Evolutionary conservation across 2,888 invertebrate species (phyloP).

Genomic region (Eremobia ochroleuca): DNA sequence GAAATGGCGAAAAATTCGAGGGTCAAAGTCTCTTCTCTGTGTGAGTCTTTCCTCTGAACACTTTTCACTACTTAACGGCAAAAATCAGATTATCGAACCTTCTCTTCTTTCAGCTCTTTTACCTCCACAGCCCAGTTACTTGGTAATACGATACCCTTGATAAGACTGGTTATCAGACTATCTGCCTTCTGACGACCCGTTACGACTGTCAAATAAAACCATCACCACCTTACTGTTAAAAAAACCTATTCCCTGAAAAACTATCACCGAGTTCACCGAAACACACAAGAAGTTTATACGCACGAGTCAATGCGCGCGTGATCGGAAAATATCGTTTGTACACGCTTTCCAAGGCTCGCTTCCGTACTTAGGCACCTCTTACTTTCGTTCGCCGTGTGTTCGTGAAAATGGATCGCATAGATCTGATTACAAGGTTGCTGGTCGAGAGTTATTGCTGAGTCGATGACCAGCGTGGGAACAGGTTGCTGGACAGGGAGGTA

Average conservation of each 20-base stretch:
- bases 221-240: constrained; percentile 9
- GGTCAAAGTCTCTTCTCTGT: no score
- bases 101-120: no score
- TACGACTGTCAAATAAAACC: not conserved
- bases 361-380: constrained; percentile 51
- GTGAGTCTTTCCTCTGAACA: no score
- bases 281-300: constrained; percentile 46
- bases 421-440: constrained; percentile 63
- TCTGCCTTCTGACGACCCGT: not conserved
- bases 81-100: not conserved
- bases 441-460: constrained; percentile 29
- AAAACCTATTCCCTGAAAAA: constrained; percentile 26
- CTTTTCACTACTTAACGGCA: not conserved
- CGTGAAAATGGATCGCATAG: constrained; percentile 56
- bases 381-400: constrained; percentile 59
- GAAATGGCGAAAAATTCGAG: not conserved
- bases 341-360: constrained; percentile 71
- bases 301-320: constrained; percentile 64
- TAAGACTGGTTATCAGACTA: not conserved
- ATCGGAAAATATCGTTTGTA: constrained; percentile 68
- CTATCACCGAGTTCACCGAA: constrained; percentile 21
- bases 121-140: not conserved
- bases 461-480: constrained; percentile 49
- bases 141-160: not conserved
- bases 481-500: not conserved